Percentiles rank a stretch among this genome's conserved stretches.
phyloP scores from a whole-genome alignment of 2,113 vertebrate species.

The Osmerus mordax region DNA sequence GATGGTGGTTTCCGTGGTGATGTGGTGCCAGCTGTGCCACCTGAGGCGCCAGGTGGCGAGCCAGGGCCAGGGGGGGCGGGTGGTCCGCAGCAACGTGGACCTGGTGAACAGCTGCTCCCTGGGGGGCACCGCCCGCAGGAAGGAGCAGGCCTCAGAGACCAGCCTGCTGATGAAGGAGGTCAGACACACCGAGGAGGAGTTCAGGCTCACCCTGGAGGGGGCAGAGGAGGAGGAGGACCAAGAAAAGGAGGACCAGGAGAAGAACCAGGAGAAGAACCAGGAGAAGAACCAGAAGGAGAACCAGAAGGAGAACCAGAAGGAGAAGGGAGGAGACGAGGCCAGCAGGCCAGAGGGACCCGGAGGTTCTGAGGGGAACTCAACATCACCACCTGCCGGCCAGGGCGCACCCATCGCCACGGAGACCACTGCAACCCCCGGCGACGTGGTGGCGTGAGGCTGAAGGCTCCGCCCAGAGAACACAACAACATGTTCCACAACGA shows the following conservation, averaged over 20 bases:
- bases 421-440: no score
- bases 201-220: background rate
- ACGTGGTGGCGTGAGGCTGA: no score
- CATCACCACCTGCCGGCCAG: background rate
- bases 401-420: no score
- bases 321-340: background rate
- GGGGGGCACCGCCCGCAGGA: background rate
- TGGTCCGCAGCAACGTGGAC: background rate
- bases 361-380: background rate
- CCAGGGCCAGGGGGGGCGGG: background rate
- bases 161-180: slow-evolving; percentile 11
- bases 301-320: background rate
- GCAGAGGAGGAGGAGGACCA: slow-evolving; percentile 2
- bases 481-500: no score
- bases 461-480: no score
- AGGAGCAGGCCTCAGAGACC: background rate
- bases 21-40: slow-evolving; percentile 5
- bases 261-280: background rate
- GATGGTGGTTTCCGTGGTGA: slow-evolving; percentile 17
- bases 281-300: background rate
- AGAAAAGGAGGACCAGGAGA: background rate
- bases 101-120: background rate
- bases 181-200: background rate
- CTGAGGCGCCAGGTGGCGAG: background rate
- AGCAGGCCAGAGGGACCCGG: background rate